Percentiles rank a stretch among this genome's conserved stretches.
Conservation (phyloP, 1,140 invertebrate genomes). For the Bombus vancouverensis region DNA sequence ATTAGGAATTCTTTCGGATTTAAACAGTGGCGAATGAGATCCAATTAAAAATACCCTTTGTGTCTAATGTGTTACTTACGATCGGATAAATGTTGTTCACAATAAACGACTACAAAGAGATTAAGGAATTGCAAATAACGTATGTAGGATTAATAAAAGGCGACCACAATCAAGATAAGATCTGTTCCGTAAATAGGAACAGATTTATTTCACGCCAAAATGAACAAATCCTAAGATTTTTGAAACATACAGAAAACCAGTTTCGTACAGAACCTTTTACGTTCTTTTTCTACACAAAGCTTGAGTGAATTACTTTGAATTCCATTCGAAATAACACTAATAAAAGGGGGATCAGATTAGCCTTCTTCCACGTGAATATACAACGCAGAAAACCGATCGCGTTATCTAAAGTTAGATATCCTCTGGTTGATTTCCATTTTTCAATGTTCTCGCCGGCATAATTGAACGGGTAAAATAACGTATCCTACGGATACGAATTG, state of each 20-base stretch:
- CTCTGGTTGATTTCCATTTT: not conserved
- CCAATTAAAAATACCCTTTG: not conserved
- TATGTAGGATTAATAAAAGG: not conserved
- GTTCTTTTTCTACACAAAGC: not conserved
- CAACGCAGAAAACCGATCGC: not conserved
- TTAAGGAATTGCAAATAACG: not conserved
- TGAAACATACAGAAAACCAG: not conserved
- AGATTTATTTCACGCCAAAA: not conserved
- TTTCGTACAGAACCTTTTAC: not conserved
- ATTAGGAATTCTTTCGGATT: not conserved
- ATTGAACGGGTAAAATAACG: not conserved
- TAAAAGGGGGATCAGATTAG: not conserved
- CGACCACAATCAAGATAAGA: not conserved
- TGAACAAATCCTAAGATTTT: not conserved
- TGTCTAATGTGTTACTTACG: not conserved
- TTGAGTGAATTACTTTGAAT: not conserved
- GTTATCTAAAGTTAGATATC: not conserved
- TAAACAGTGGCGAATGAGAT: too few species aligned
- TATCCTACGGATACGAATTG: not conserved
- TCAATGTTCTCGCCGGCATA: not conserved
- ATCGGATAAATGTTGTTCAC: not conserved
- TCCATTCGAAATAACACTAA: not conserved
- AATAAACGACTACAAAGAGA: not conserved
- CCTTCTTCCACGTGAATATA: not conserved
- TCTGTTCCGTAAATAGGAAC: not conserved